Percentiles rank a stretch among this genome's conserved stretches.
Evolutionary conservation across 2,113 vertebrate species (phyloP).

Genomic region (Leucoraja erinaceus): DNA sequence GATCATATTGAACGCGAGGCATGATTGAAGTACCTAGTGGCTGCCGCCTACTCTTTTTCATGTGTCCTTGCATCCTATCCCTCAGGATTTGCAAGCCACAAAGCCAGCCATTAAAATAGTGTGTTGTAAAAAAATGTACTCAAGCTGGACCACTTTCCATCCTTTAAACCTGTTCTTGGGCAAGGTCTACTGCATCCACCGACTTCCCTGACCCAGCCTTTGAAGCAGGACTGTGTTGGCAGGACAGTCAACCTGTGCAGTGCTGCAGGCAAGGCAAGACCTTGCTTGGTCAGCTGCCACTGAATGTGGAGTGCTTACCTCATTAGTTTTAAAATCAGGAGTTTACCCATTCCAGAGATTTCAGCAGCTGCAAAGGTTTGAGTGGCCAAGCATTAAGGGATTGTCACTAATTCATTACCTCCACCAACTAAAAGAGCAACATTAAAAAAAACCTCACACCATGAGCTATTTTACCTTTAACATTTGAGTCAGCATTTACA

Average conservation of each 20-base stretch:
- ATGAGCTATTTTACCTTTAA: background rate
- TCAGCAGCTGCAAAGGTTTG: background rate
- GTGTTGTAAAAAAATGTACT: background rate
- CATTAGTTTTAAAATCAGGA: background rate
- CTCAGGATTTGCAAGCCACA: background rate
- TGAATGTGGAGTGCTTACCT: background rate
- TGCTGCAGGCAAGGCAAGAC: background rate
- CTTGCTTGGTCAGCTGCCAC: background rate
- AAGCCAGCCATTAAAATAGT: background rate
- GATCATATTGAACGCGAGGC: too few relatives aligned
- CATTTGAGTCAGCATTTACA: background rate
- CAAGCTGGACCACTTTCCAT: background rate
- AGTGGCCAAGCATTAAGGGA: background rate
- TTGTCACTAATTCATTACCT: background rate
- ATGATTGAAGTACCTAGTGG: too few relatives aligned
- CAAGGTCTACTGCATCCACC: background rate
- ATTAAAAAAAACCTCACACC: background rate
- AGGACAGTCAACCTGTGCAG: background rate
- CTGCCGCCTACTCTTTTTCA: too few relatives aligned
- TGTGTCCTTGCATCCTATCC: background rate
- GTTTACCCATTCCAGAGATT: background rate
- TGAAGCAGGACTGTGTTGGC: background rate
- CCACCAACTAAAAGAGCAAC: background rate
- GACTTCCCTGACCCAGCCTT: background rate
- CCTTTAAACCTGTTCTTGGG: background rate